Conservation (phyloP, 2,113 vertebrate genomes). For the human (Homo sapiens) region GRCh38 chr6:158542001-158542500, state of each 20-base stretch:
- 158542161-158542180: too few species aligned
- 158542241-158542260: not conserved
- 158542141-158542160: too few species aligned
- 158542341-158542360: not conserved
- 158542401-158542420: not conserved
- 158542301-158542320: not conserved
- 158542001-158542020: too few species aligned
- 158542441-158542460: not conserved
- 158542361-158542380: not conserved
- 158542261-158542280: not conserved
- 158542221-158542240: not conserved
- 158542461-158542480: not conserved
- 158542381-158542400: not conserved
- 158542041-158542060: too few species aligned
- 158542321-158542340: not conserved
- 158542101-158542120: too few species aligned
- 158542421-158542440: not conserved
- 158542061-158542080: too few species aligned
- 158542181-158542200: too few species aligned
- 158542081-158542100: too few species aligned
- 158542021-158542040: too few species aligned
- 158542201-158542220: not conserved
- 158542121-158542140: too few species aligned
- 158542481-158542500: not conserved
- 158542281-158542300: not conserved